Evolutionary conservation across 2,797 vertebrate species (phyloP).

Genomic region (Hemibagrus guttatus): DNA sequence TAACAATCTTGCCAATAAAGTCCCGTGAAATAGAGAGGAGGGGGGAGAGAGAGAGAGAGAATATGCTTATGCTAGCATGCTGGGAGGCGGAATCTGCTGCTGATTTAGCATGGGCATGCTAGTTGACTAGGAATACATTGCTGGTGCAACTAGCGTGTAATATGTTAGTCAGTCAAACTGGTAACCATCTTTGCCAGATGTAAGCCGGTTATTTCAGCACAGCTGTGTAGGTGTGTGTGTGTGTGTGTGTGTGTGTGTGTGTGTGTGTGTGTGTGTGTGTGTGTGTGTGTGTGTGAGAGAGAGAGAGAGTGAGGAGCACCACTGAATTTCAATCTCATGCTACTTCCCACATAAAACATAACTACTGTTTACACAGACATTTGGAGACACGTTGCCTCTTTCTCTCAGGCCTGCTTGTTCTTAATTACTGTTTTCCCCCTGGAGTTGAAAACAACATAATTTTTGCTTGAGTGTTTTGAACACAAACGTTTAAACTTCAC

Average conservation of each 20-base stretch:
- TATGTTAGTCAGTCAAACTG: neutral
- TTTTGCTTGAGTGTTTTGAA: constrained; percentile 50
- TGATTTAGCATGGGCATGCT: constrained; percentile 13
- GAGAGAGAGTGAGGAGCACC: constrained; percentile 23
- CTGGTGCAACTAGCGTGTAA: constrained; percentile 10
- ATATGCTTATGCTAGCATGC: constrained; percentile 5
- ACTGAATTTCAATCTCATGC: constrained; percentile 55
- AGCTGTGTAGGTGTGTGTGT: neutral
- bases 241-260: neutral
- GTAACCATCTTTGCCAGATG: constrained; percentile 1
- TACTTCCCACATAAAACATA: constrained; percentile 55
- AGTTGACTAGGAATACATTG: neutral
- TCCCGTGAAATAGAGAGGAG: neutral
- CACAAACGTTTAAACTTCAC: constrained; percentile 40
- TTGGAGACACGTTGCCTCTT: constrained; percentile 50
- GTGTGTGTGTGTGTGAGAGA: neutral
- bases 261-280: constrained; percentile 7
- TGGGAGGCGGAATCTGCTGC: neutral
- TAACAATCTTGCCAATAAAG: no score
- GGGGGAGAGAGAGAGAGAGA: constrained; percentile 18
- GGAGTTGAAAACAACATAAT: constrained; percentile 59
- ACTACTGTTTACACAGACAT: constrained; percentile 55
- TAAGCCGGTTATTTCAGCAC: constrained; percentile 1
- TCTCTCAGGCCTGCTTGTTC: constrained; percentile 61
- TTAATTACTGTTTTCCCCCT: constrained; percentile 74